Base-by-base conservation (phyloP, 2,888 invertebrate genomes). In the Ephialtes manifestator region DNA sequence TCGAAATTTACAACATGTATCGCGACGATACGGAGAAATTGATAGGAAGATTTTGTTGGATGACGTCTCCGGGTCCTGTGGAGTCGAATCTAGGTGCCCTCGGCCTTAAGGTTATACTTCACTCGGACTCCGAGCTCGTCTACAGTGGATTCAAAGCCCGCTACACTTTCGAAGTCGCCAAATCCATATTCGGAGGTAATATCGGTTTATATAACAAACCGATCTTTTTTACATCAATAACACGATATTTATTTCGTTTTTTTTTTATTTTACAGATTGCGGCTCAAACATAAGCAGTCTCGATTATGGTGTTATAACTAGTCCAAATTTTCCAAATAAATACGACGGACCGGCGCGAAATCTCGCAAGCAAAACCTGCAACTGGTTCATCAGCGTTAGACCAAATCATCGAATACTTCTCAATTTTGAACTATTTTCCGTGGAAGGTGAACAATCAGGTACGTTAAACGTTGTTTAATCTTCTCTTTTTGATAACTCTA, bases 121-220 rank as follows among this genome's bases (percentile, higher is more conserved):
- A 98, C 93, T 98, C 99, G 46, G 97, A 99, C 94, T 95, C 96
- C 39, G 97, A 97, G 88, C 97, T 97, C 81, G 98, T 99, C 70
- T 98, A 97, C 88, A 98, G 98, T 90, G 99, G 99, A 35, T 99
- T 99, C 94, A 98, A 98, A 94, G 99, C 99, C 15, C 96, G 97
- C 90, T 99, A 99, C 94, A 97, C 98, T 90, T 99, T 99, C 94
- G 97, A 99, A 95, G 96, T 96, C 58, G 97, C 97, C 86, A 97
- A 97, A 94, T 97, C 97, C 51, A 97, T 98, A 93, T 98, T 97
- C 92, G 98, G 98, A 93, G 95, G 95, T 95, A 91, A 88, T 88
- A 78, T n/a, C n/a, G n/a, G n/a, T 58, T 53, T 71, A 11, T n/a
- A 3, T 5, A 18, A 0, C 18, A 18, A 51, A 65, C 8, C 11